Base-by-base conservation (phyloP, 1,140 invertebrate genomes). In the Aphaenogaster floridana region DNA sequence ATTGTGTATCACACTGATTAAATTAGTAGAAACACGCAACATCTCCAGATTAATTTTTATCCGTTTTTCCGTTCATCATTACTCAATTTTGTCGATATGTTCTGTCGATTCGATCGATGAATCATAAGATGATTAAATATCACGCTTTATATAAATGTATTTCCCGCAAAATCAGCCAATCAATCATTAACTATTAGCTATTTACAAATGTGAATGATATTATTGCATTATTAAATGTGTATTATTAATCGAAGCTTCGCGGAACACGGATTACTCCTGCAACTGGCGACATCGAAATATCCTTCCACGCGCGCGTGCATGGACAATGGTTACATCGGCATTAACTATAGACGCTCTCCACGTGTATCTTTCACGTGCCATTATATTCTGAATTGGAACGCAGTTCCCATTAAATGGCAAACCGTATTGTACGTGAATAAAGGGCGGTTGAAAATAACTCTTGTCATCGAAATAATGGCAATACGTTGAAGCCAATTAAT, bases 341-440 rank as follows among this genome's bases (percentile, higher is more conserved):
- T 71, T 57, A 59, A 34, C 50, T 57, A n/a, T 50, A 50, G 21
- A 36, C 17, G 11, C 17, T 39, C 15, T 61, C 42, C 80, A 84
- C 80, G 54, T 84, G 80, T 76, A 61, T 76, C 80, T 84, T 84
- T 84, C 80, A 76, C 80, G 80, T 84, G 69, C 69, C 69, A 34
- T 66, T 59, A 36, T 83, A 39, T 13, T 74, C 17, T 13, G 42
- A 48, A 50, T 28, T 48, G 17, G 13, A 74, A 48, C 69, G 69
- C 28, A 48, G 42, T 61, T 61, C 28, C 50, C 66, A 59, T 72
- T 59, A 74, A 48, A 74, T 48, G 39, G 28, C 42, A 39, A n/a
- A n/a, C 54, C 4, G 13, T 45, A 61, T 48, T 42, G 21, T 45
- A 48, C 11, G 7, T 42, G 78, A 81, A 71, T 57, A 81, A 68